phyloP scores from a whole-genome alignment of 2,797 vertebrate genomes.

The Poecilia wingei region DNA sequence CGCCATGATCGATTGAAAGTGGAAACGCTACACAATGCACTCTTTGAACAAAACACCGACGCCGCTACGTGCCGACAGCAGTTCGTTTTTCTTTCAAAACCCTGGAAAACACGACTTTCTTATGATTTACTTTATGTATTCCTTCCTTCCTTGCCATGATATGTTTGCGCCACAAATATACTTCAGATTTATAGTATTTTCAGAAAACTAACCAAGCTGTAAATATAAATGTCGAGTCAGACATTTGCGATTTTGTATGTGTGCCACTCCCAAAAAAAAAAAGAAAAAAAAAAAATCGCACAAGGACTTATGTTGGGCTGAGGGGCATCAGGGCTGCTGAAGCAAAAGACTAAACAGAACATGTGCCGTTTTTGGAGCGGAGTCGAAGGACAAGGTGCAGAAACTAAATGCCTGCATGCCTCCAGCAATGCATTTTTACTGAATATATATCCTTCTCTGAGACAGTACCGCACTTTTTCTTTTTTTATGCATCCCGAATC shows the following conservation, averaged over 20 bases:
- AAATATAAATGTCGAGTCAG: neutral
- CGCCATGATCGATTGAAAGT: neutral
- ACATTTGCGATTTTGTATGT: slow-evolving; percentile 13
- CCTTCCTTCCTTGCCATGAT: neutral
- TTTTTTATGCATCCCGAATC: slow-evolving; percentile 10
- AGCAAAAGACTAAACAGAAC: slow-evolving; percentile 13
- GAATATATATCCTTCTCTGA: slow-evolving; percentile 18
- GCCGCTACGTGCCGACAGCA: neutral
- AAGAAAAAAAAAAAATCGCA: too few relatives aligned
- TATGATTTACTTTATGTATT: neutral
- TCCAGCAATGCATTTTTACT: slow-evolving; percentile 18
- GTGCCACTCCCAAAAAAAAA: neutral
- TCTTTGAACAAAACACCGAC: neutral
- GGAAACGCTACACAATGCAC: neutral
- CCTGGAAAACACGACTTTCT: neutral
- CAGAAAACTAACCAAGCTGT: neutral
- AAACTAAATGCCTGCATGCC: slow-evolving; percentile 34
- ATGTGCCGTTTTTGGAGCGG: slow-evolving; percentile 3
- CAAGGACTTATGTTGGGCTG: neutral
- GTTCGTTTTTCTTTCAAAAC: neutral
- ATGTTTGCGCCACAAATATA: neutral
- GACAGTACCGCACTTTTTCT: neutral
- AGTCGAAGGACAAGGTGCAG: too few relatives aligned
- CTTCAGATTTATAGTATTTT: neutral
- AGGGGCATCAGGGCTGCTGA: neutral